Evolutionary conservation across 2,797 vertebrate species (phyloP).

Genomic region (Anguilla megastoma): DNA sequence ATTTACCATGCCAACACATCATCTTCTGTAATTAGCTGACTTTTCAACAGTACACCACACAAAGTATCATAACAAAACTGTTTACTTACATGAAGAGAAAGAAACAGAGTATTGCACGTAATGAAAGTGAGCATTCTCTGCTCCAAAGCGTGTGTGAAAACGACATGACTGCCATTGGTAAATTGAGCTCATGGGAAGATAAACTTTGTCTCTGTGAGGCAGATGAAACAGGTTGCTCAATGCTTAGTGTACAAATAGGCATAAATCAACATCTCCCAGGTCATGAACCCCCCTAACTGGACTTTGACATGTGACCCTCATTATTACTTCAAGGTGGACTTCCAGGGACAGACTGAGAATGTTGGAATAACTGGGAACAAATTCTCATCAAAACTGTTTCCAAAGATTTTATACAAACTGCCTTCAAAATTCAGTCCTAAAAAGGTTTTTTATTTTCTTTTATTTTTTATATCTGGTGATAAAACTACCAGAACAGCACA

Average conservation of each 20-base stretch:
- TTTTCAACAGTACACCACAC: not conserved
- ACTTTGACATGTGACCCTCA: not conserved
- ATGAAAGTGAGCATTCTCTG: not conserved
- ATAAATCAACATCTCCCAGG: not conserved
- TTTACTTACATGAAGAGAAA: slow-evolving; percentile 18
- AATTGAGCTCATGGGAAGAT: not conserved
- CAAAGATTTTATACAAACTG: not conserved
- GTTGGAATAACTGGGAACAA: not conserved
- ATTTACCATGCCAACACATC: not conserved
- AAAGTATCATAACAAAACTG: not conserved
- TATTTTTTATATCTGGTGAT: not conserved
- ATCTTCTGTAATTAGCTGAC: not conserved
- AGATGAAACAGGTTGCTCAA: not conserved
- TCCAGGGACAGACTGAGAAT: not conserved
- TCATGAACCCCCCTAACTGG: not conserved
- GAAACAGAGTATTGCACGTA: not conserved
- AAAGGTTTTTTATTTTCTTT: not conserved
- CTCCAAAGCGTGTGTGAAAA: not conserved
- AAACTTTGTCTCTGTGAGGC: not conserved
- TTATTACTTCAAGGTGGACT: not conserved
- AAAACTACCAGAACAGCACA: not conserved
- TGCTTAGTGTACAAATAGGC: not conserved
- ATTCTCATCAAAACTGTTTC: slow-evolving; percentile 3
- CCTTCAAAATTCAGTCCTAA: not conserved
- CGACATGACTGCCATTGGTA: not conserved